Percentiles rank a stretch among this genome's conserved stretches.
Conservation (phyloP, 2,888 invertebrate species). For the Seira sanloemensis region DNA sequence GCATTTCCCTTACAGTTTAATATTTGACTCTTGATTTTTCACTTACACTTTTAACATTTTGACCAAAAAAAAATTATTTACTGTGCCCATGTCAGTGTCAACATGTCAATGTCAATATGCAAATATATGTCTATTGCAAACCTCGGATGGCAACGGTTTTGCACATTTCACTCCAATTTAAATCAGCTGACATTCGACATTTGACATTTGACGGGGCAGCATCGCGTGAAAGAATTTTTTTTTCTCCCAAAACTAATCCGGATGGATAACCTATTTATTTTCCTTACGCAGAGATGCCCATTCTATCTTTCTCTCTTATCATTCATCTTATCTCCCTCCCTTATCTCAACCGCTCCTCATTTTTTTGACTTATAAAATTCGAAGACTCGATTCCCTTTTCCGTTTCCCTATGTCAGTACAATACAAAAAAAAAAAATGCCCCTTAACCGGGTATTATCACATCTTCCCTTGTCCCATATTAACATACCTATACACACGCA, state of each 20-base stretch:
- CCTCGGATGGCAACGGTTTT: no score
- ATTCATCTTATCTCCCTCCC: neutral
- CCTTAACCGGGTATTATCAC: slow-evolving; percentile 58
- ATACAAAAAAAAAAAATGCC: neutral
- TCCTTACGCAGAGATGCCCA: neutral
- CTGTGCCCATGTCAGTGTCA: no score
- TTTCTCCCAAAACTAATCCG: neutral
- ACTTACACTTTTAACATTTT: no score
- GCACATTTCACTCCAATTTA: neutral
- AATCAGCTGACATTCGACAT: no score
- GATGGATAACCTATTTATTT: slow-evolving; percentile 1
- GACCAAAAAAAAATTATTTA: no score
- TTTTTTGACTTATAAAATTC: neutral
- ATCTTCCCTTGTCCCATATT: slow-evolving; percentile 31
- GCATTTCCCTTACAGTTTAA: slow-evolving; percentile 3
- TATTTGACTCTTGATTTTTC: no score
- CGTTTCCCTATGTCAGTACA: slow-evolving; percentile 13
- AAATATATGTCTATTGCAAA: no score
- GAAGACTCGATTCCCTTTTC: slow-evolving; percentile 15
- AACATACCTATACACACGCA: neutral
- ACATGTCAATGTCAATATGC: no score
- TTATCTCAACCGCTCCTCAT: neutral
- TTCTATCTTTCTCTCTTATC: neutral
- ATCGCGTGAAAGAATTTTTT: no score
- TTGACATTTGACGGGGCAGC: no score